A percentile compares a stretch with the other conserved stretches of the same genome.
These are phyloP conservation scores for Pristionchus arcanus DNA, from an alignment of 2,888 invertebrate genomes.

Conservation along the genomic window DNA sequence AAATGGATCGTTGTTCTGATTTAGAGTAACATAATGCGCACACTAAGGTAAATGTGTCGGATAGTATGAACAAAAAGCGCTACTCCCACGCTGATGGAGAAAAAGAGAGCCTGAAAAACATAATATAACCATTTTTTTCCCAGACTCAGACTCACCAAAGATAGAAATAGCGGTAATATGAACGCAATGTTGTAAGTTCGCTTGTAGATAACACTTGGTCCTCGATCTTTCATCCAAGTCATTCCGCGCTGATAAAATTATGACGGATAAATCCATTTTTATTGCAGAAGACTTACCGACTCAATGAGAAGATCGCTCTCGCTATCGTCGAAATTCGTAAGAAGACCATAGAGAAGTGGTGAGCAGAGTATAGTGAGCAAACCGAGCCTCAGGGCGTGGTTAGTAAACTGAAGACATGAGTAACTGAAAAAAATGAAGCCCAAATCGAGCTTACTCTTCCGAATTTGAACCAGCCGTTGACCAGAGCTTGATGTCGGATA, in stretches of 20 bases:
- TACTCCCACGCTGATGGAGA: neutral
- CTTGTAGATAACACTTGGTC: neutral
- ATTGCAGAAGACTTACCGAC: neutral
- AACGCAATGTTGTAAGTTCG: neutral
- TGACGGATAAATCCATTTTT: neutral
- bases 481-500: neutral
- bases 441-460: neutral
- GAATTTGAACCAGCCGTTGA: neutral
- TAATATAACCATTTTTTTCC: neutral
- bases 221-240: neutral
- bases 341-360: neutral
- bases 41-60: neutral
- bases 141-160: neutral
- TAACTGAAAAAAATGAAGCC: neutral
- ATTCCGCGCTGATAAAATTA: neutral
- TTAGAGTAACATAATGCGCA: neutral
- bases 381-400: neutral
- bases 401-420: neutral
- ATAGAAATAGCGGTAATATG: neutral
- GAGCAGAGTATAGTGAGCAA: neutral
- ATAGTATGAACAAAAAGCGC: neutral
- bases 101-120: neutral
- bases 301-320: neutral
- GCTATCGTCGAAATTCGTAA: neutral
- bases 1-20: neutral